phyloP scores from a whole-genome alignment of 2,797 vertebrate species.

The Cirrhinus mrigala region DNA sequence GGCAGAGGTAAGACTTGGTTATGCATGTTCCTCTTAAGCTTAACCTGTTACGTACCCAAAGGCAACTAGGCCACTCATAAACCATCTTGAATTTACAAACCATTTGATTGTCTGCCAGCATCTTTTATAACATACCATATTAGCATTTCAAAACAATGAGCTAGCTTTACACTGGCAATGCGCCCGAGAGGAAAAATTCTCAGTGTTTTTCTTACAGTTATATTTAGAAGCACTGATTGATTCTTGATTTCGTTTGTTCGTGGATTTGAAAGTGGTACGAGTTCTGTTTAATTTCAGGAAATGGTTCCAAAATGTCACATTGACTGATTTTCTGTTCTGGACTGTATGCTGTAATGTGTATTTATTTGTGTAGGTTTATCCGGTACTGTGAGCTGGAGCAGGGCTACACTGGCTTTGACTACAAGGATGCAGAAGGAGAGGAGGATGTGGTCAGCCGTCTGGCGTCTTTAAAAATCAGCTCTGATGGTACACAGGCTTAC shows the following conservation, averaged over 20 bases:
- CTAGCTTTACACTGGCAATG: not conserved
- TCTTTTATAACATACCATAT: not conserved
- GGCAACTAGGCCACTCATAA: not conserved
- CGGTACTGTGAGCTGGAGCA: conserved; percentile 73
- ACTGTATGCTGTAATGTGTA: not conserved
- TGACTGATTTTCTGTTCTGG: not conserved
- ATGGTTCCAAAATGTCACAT: not conserved
- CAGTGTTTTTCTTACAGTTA: not conserved
- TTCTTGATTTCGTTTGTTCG: not conserved
- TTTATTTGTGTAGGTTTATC: conserved; percentile 73
- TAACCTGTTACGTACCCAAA: not conserved
- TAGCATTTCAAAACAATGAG: not conserved
- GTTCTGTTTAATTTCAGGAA: not conserved
- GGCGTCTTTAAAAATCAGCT: conserved; percentile 70
- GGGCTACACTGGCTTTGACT: conserved; percentile 74
- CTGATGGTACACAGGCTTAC: conserved; percentile 64
- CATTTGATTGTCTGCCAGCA: not conserved
- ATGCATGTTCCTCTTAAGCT: not conserved
- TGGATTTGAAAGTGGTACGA: not conserved
- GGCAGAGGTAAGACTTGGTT: conserved; percentile 81
- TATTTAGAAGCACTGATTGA: conserved; percentile 1
- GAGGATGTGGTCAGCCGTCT: conserved; percentile 69
- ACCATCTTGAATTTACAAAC: not conserved
- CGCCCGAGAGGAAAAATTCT: not conserved
- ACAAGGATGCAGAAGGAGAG: conserved; percentile 71